Percentiles rank a stretch among this genome's conserved stretches.
Evolutionary conservation across 2,113 vertebrate species (phyloP).

Genomic region (Eulemur macaco): DNA sequence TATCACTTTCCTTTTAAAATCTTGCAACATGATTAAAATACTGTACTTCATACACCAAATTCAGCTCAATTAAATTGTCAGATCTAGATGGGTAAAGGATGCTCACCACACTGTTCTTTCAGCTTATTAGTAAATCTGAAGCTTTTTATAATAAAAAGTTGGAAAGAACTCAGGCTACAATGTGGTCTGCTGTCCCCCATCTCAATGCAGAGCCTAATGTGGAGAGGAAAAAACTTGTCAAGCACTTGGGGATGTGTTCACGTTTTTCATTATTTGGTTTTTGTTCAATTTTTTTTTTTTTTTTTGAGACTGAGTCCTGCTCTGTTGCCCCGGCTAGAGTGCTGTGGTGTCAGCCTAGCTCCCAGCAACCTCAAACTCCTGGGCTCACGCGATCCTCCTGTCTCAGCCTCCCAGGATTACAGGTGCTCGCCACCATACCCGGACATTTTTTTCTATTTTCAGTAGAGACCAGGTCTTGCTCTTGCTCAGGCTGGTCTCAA

Average conservation of each 20-base stretch:
- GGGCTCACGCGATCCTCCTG: too few species aligned
- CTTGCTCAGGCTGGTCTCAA: too few species aligned
- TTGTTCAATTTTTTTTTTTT: background rate
- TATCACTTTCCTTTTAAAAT: background rate
- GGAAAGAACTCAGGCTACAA: background rate
- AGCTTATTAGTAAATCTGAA: background rate
- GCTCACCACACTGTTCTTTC: fast-evolving
- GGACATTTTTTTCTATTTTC: too few species aligned
- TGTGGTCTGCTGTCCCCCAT: background rate
- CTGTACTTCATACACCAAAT: background rate
- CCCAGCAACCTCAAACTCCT: too few species aligned
- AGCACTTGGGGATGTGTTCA: background rate
- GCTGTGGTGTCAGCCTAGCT: too few species aligned
- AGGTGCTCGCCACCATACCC: too few species aligned
- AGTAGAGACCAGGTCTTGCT: too few species aligned
- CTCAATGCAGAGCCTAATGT: background rate
- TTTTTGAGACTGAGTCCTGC: too few species aligned
- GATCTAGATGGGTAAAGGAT: background rate
- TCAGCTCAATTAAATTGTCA: background rate
- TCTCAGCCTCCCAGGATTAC: too few species aligned
- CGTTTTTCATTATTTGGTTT: background rate
- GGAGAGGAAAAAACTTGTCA: background rate
- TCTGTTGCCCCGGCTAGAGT: too few species aligned
- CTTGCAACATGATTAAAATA: background rate
- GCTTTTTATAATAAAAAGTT: background rate